Percentiles rank a stretch among this genome's conserved stretches.
phyloP scores from a whole-genome alignment of 2,888 invertebrate species.

The Dromius quadrimaculatus region DNA sequence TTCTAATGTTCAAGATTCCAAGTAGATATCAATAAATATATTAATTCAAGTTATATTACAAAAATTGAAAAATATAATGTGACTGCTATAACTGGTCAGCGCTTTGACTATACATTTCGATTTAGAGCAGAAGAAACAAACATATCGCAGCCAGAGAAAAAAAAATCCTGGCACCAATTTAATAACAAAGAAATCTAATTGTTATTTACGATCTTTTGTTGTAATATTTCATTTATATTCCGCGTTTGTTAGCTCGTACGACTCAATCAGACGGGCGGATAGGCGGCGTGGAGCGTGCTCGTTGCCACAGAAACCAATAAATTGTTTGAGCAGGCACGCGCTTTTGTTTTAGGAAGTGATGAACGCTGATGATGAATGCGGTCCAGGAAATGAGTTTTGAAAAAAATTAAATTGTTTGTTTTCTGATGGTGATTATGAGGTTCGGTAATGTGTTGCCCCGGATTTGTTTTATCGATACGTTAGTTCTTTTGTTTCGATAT shows the following conservation, averaged over 20 bases:
- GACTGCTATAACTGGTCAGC: too few relatives aligned
- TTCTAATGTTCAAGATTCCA: too few relatives aligned
- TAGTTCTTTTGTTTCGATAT: too few relatives aligned
- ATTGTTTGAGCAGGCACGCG: background rate
- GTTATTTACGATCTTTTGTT: constrained; percentile 62
- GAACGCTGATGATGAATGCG: background rate
- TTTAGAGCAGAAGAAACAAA: too few relatives aligned
- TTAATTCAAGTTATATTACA: too few relatives aligned
- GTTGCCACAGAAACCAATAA: background rate
- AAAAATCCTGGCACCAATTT: constrained; percentile 59
- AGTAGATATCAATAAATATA: too few relatives aligned
- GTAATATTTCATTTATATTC: constrained; percentile 63
- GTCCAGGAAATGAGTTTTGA: background rate
- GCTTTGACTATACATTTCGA: too few relatives aligned
- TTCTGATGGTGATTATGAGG: too few relatives aligned
- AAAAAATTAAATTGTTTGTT: background rate
- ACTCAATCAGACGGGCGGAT: background rate
- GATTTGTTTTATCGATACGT: too few relatives aligned
- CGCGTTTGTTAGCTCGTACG: constrained; percentile 51
- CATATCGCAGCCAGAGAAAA: too few relatives aligned
- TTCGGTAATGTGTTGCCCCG: too few relatives aligned
- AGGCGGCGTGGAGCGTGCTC: background rate
- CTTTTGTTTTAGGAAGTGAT: background rate
- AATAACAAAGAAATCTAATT: constrained; percentile 61
- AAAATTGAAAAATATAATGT: too few relatives aligned